Base-by-base conservation (phyloP, 2,113 vertebrate species). In the Bubo bubo region DNA sequence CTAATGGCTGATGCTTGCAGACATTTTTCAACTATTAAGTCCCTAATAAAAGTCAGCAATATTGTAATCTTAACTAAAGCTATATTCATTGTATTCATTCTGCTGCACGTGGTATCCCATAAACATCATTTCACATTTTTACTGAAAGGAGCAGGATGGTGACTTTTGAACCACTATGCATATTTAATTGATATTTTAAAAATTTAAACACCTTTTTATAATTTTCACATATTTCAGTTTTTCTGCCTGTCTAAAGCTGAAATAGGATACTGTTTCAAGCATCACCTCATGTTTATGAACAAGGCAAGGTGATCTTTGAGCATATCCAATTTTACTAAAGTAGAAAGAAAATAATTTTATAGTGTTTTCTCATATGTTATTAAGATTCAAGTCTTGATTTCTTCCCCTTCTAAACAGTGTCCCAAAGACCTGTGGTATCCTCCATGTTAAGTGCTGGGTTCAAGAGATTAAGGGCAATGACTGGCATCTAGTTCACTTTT, bases 401-500 rank as follows among this genome's bases (percentile, higher is more conserved):
- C 92, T 90, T 85, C 84, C 74, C 82, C 89, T 95, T 92, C 93
- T 97, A 97, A 98, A 97, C 95, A 96, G 91, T 95, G 77, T 98
- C 97, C 96, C 96, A 95, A 97, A 98, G 98, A 98, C 97, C 96
- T 97, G 77, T 95, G 94, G 70, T 97, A 98, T 98, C 97, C 97
- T 95, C 97, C 97, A 94, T 98, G 98, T 98, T 98, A 98, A 98
- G 98, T 98, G 96, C 91, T 0, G 95, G 77, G 97, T 98, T 98
- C 98, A 98, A 98, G 98, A 98, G 98, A 98, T 98, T 98, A 96
- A 98, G 94, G 98, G 98, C 98, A 97, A 97, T 98, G 98, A 98
- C 96, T 97, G 97, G 97, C 97, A 98, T 97, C 97, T 95, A 96
- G 97, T 97, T 99, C 99, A 98, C 96, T 98, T 98, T 97, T 98